Conservation (phyloP, 1,140 invertebrate genomes). For the Brachionus sp. region DNA sequence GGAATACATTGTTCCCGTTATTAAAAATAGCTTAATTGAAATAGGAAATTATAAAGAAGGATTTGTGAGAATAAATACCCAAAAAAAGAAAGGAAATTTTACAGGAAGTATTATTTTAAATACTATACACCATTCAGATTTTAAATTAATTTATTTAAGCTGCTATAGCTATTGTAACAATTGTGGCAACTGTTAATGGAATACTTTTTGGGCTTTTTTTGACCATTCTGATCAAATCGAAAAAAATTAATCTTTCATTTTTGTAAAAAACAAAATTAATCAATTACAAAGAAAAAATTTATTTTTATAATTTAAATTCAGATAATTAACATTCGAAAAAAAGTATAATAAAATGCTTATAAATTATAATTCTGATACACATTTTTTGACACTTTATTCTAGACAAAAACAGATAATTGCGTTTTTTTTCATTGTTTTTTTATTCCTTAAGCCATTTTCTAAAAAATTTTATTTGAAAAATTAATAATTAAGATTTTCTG, state of each 20-base stretch:
- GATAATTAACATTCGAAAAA: not conserved
- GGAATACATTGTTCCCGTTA: slow-evolving; percentile 30
- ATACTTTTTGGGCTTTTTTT: not conserved
- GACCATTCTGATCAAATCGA: slow-evolving; percentile 5
- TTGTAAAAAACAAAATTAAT: not conserved
- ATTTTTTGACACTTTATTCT: too few relatives aligned
- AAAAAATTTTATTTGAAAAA: too few relatives aligned
- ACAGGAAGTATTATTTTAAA: not conserved
- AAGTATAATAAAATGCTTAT: not conserved
- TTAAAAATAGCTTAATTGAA: slow-evolving; percentile 11
- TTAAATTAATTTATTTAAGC: not conserved
- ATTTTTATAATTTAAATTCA: too few relatives aligned
- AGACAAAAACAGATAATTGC: too few relatives aligned
- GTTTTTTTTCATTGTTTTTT: too few relatives aligned
- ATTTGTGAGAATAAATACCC: not conserved
- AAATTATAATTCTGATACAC: too few relatives aligned
- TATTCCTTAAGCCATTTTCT: too few relatives aligned
- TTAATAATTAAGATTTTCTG: too few relatives aligned
- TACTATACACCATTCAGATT: too few relatives aligned
- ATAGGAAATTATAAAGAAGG: slow-evolving; percentile 41
- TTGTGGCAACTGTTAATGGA: not conserved
- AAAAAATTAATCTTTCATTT: slow-evolving; percentile 36
- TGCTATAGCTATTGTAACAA: slow-evolving; percentile 18
- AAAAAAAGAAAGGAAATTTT: not conserved
- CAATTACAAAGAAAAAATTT: not conserved